phyloP scores from a whole-genome alignment of 2,113 vertebrate species.

The Odontesthes bonariensis region DNA sequence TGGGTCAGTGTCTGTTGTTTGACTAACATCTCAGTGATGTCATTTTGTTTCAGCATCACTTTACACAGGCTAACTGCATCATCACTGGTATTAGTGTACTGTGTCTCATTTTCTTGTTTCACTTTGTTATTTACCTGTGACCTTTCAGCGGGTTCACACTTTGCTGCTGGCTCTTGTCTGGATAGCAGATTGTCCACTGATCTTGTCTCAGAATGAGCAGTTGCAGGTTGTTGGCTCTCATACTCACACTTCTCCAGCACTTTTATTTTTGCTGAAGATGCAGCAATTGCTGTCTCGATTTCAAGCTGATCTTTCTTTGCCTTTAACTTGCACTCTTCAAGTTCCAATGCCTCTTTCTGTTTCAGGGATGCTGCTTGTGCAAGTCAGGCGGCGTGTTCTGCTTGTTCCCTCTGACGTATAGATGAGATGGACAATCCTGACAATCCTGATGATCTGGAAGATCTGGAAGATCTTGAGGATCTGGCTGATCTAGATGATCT shows the following conservation, averaged over 20 bases:
- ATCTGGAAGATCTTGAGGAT: neutral
- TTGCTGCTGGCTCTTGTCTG: no score
- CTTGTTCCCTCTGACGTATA: neutral
- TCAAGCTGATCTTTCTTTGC: neutral
- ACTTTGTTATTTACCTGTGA: no score
- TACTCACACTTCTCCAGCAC: neutral
- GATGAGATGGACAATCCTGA: neutral
- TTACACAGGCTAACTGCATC: no score
- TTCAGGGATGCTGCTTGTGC: neutral
- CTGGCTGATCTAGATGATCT: neutral
- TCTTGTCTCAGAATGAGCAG: no score
- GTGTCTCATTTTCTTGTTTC: no score
- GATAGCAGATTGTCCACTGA: no score
- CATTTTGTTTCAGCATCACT: neutral
- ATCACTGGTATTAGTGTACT: no score
- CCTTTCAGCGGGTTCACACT: no score
- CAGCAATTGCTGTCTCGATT: no score
- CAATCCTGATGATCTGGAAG: neutral
- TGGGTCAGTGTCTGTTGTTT: neutral
- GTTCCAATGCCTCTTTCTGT: neutral
- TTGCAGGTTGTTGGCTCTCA: neutral
- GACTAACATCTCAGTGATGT: constrained; percentile 9
- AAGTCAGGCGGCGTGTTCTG: neutral
- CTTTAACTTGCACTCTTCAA: neutral
- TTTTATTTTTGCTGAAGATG: no score